Conservation (phyloP, 2,888 invertebrate genomes). For the Mesoligia furuncula region DNA sequence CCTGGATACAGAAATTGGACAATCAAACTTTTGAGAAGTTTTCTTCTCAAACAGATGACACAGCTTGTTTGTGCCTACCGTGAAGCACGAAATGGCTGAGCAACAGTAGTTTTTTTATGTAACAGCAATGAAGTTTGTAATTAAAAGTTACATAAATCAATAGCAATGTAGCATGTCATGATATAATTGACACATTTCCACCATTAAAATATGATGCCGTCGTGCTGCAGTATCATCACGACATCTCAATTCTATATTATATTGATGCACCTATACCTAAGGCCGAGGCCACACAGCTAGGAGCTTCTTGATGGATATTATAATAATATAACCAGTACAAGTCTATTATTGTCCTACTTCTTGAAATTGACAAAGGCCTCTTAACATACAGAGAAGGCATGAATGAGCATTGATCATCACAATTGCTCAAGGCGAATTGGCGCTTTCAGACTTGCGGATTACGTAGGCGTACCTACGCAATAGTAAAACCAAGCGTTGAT, state of each 20-base stretch:
- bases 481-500: not conserved
- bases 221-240: constrained; percentile 35
- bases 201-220: constrained; percentile 19
- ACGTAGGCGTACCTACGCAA: not conserved
- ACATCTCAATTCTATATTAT: constrained; percentile 6
- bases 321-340: no score
- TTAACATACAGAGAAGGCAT: no score
- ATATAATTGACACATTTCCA: constrained; percentile 47
- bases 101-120: constrained; percentile 18
- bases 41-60: no score
- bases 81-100: constrained; percentile 12
- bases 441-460: no score
- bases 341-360: no score
- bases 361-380: no score
- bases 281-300: not conserved
- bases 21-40: not conserved
- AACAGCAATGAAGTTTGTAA: constrained; percentile 23
- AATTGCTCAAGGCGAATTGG: no score
- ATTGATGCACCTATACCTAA: not conserved
- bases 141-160: constrained; percentile 42
- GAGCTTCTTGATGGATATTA: no score
- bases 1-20: not conserved
- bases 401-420: no score
- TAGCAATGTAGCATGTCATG: constrained; percentile 28
- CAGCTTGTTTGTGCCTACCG: not conserved